Evolutionary conservation across 2,888 invertebrate species (phyloP), one percentile per base, ranked within the genome.

Genomic region (Hartigia nigra): DNA sequence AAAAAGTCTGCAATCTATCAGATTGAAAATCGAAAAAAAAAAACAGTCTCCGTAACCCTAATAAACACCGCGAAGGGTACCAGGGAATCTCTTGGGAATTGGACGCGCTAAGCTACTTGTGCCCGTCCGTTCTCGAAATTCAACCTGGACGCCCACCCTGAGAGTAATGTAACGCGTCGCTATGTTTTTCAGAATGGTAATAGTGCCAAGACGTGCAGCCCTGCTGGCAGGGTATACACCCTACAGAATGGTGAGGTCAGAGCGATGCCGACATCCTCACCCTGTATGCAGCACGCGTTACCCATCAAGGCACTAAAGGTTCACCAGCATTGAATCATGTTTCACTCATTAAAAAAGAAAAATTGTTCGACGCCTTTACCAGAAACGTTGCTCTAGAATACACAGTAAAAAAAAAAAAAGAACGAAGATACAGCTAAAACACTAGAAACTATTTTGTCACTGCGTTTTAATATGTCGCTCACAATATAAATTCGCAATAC

Each of bases 151-250:
- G 9, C 23, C 55, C 2, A 23, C 55, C 55, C 55, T 23, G 55
- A 55, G 55, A 55, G 55, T 77, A 39, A 74, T 55, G 31, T 74
- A 74, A 35, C 36, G 74, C 70, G 36, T 77, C 32, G 9, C 12
- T 77, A 74, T 81, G 37, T 80, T 83, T 86, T 86, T 81, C 83
- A 85, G 84, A 83, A 78, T 75, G 80, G 76, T 74, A 35, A 37
- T 82, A 82, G 80, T 77, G 55, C 75, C 69, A 81, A 81, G 77
- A 34, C 78, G 78, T 77, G 78, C 70, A 81, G 75, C 31, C 74
- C 83, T 74, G 72, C 78, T 76, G 80, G 81, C 75, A 86, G 76
- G 74, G 75, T 81, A 23, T 79, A 80, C 32, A 35, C 76, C 75
- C 74, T 82, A 75, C 70, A 81, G 75, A 78, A 76, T 70, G 77